Conservation (phyloP, 2,113 vertebrate genomes). For the Oostethus manadensis region DNA sequence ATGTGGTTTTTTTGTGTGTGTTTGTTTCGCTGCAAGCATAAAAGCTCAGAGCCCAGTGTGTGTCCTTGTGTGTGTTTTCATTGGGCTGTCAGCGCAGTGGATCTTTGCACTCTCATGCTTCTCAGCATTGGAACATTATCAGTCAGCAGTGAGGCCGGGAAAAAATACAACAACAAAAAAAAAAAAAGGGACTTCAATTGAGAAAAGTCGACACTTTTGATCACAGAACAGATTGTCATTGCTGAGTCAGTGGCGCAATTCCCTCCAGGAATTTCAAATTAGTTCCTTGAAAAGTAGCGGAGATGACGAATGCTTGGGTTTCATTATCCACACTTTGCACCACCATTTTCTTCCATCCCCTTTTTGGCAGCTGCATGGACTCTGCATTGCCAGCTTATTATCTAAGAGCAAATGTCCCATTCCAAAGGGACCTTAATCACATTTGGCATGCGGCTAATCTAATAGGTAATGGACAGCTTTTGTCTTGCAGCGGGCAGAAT, state of each 20-base stretch:
- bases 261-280: constrained; percentile 15
- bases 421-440: constrained; percentile 44
- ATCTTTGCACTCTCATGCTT: constrained; percentile 47
- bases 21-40: constrained; percentile 32
- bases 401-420: constrained; percentile 45
- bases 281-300: constrained; percentile 16
- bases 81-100: constrained; percentile 46
- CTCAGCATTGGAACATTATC: constrained; percentile 46
- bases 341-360: constrained; percentile 13
- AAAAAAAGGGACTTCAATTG: not conserved
- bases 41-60: constrained; percentile 36
- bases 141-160: constrained; percentile 26
- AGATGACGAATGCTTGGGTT: constrained; percentile 29
- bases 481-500: constrained; percentile 35
- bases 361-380: constrained; percentile 18
- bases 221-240: constrained; percentile 31
- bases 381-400: constrained; percentile 34
- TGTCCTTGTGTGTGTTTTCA: constrained; percentile 48
- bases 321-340: constrained; percentile 20
- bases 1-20: constrained; percentile 9
- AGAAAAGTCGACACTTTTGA: not conserved
- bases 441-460: constrained; percentile 54
- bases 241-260: constrained; percentile 20
- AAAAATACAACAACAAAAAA: too few species aligned
- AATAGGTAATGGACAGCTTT: constrained; percentile 47